phyloP scores from a whole-genome alignment of 2,113 vertebrate species.

The Dendropsophus ebraccatus region DNA sequence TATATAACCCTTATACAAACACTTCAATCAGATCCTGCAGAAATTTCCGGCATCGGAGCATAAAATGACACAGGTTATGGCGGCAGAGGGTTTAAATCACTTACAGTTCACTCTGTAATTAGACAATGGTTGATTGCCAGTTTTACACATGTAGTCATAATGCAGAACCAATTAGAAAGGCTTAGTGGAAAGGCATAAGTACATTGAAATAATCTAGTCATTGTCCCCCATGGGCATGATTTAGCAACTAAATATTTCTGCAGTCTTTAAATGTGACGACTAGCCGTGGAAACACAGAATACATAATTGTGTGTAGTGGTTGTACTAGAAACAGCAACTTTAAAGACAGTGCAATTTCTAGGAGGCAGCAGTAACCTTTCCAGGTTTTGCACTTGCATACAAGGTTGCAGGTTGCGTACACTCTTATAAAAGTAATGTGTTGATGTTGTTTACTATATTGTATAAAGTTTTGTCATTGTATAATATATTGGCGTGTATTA shows the following conservation, averaged over 20 bases:
- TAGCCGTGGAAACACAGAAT: slow-evolving; percentile 41
- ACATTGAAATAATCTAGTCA: slow-evolving; percentile 55
- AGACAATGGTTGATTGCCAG: slow-evolving; percentile 58
- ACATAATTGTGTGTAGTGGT: slow-evolving; percentile 30
- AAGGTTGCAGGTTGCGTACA: too few relatives aligned
- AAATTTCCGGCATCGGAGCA: slow-evolving; percentile 20
- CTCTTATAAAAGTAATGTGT: neutral
- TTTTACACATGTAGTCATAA: slow-evolving; percentile 58
- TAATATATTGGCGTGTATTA: too few relatives aligned
- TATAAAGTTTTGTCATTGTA: too few relatives aligned
- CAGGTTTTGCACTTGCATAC: neutral
- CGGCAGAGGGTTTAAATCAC: slow-evolving; percentile 48
- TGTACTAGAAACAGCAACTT: slow-evolving; percentile 38
- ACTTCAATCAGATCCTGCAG: slow-evolving; percentile 16
- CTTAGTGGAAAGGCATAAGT: slow-evolving; percentile 54
- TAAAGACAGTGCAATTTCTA: neutral
- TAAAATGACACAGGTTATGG: slow-evolving; percentile 49
- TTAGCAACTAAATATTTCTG: slow-evolving; percentile 56
- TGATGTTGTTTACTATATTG: too few relatives aligned
- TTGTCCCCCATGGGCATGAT: slow-evolving; percentile 55
- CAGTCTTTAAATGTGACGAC: slow-evolving; percentile 45
- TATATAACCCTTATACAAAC: slow-evolving; percentile 13
- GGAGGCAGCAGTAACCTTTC: neutral
- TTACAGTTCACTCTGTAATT: slow-evolving; percentile 52
- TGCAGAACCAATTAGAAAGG: slow-evolving; percentile 54